Evolutionary conservation across 2,888 invertebrate genomes (phyloP), one percentile per base, ranked within the genome.

Genomic region (Drosophila parthenogenetica): DNA sequence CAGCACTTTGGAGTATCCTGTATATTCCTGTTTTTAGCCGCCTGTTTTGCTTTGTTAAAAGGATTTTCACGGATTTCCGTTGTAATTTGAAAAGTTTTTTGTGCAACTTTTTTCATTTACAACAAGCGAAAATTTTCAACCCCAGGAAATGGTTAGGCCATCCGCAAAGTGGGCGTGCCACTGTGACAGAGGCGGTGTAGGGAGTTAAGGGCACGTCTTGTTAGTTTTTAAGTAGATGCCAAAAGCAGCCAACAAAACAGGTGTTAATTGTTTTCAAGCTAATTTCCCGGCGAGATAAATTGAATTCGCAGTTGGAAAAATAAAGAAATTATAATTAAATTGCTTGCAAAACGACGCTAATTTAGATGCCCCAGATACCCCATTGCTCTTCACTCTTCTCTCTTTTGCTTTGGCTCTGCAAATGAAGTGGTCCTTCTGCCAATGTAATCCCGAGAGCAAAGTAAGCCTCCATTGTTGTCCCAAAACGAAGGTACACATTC

Each of bases 31-130:
- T 32, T 32, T 57, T 43, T 49, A 43, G 49, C 58, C 65, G 51
- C 67, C 73, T 73, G 87, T 70, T 88, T 87, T 87, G 85, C 76
- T 86, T 86, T 89, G 83, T 84, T 84, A 89, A 89, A 86, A 89
- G 85, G 85, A 86, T 89, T 86, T 89, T 86, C 90, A 89, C 87
- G 89, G 90, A 89, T 86, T 88, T 89, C 87, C 85, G 87, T 88
- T 89, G 90, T 86, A 86, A 86, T 89, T 86, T 89, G 89, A 86
- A 86, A 86, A 86, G 81, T 86, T 86, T 85, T 86, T 87, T 89
- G 51, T 60, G 54, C 83, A 85, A 85, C 89, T 89, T 85, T 85
- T 89, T 85, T 89, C 85, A 85, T 85, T 79, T 85, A 81, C 83
- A 75, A 78, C 69, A 58, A 58, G 17, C 59, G 37, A 35, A 54